These are phyloP conservation scores for Lethenteron camtschaticum DNA, from an alignment of 2,113 vertebrate genomes.

Conservation along the genomic window DNA sequence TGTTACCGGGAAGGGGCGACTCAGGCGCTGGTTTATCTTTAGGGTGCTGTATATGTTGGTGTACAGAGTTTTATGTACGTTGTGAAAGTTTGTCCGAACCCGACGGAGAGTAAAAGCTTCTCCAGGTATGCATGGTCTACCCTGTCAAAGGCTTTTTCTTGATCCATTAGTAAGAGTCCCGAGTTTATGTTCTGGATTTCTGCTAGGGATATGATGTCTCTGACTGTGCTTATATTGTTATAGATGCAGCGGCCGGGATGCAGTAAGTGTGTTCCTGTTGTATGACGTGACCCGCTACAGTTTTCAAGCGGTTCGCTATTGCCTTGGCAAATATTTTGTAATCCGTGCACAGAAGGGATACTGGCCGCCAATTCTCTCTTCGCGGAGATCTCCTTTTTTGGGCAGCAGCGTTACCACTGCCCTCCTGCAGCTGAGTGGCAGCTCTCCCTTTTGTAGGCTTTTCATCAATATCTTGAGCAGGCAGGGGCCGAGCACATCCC, in stretches of 20 bases:
- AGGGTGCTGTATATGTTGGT: not conserved
- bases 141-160: conserved; percentile 3
- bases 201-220: not conserved
- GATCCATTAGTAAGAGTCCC: not conserved
- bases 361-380: not conserved
- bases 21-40: not conserved
- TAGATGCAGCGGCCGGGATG: not conserved
- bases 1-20: too few species aligned
- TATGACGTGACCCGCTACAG: not conserved
- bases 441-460: not conserved
- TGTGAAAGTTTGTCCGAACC: not conserved
- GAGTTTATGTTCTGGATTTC: not conserved
- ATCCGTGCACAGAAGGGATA: not conserved
- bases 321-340: not conserved
- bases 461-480: too few species aligned
- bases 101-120: not conserved
- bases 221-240: not conserved
- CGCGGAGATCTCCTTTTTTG: not conserved
- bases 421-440: not conserved
- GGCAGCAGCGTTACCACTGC: not conserved
- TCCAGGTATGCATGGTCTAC: not conserved
- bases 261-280: not conserved
- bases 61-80: not conserved
- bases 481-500: not conserved
- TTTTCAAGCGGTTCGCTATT: not conserved